phyloP scores from a whole-genome alignment of 2,888 invertebrate genomes.

The Drosophila nigricruria region DNA sequence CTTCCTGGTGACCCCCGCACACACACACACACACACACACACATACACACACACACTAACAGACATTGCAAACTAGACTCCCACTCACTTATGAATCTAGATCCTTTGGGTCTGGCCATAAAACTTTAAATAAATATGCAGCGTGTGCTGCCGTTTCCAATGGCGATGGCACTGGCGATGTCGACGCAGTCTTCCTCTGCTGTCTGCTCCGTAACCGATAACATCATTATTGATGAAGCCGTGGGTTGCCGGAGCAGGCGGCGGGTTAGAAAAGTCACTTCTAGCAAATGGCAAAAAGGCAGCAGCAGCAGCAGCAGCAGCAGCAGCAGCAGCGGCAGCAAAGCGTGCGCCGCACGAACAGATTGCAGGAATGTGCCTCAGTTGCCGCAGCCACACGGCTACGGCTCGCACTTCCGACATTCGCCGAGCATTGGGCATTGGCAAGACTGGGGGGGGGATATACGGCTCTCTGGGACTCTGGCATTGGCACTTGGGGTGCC shows the following conservation, averaged over 20 bases:
- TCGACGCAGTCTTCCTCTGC: conserved; percentile 37
- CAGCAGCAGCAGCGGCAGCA: conserved; percentile 18
- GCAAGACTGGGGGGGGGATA: conserved; percentile 6
- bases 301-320: conserved; percentile 28
- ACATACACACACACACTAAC: background rate
- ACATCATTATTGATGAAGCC: conserved; percentile 77
- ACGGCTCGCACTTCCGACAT: conserved; percentile 57
- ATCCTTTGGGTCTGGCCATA: conserved; percentile 61
- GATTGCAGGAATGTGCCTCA: conserved; percentile 75
- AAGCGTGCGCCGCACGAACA: conserved; percentile 64
- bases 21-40: background rate
- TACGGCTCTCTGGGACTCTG: conserved; percentile 20
- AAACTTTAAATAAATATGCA: conserved; percentile 79
- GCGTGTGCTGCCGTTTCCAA: conserved; percentile 61
- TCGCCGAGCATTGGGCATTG: conserved; percentile 19
- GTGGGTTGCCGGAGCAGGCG: conserved; percentile 46
- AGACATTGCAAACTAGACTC: conserved; percentile 14
- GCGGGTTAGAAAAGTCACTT: conserved; percentile 57
- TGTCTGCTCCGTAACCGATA: conserved; percentile 74
- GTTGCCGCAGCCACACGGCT: conserved; percentile 50
- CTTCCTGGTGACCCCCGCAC: conserved; percentile 53
- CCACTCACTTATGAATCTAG: conserved; percentile 32
- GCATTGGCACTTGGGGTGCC: conserved; percentile 44
- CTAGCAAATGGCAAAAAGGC: conserved; percentile 71
- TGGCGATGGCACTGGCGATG: conserved; percentile 32